Percentiles rank a stretch among this genome's conserved stretches.
Conservation (phyloP, 2,888 invertebrate genomes). For the Graphium colonna region DNA sequence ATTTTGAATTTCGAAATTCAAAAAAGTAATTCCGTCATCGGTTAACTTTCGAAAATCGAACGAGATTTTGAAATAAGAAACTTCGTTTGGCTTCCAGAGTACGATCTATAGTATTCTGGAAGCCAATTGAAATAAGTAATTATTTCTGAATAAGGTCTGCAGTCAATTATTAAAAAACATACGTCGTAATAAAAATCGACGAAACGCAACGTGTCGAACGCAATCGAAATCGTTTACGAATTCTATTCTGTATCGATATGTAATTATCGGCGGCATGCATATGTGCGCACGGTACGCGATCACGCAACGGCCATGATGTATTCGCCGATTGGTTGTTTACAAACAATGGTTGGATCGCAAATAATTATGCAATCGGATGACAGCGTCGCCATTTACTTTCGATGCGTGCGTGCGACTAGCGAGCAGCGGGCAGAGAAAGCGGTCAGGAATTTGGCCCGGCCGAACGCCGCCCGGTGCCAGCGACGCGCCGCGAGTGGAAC, state of each 20-base stretch:
- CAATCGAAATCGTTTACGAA: conserved; percentile 7
- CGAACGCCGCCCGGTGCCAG: conserved; percentile 29
- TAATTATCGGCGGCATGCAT: conserved; percentile 25
- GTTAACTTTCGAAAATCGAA: too few relatives aligned
- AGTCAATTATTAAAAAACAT: too few relatives aligned
- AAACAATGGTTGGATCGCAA: conserved; percentile 71
- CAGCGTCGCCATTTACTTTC: conserved; percentile 74
- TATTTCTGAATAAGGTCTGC: too few relatives aligned
- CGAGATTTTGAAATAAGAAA: too few relatives aligned
- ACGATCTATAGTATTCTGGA: too few relatives aligned
- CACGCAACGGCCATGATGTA: conserved; percentile 57
- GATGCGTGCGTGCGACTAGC: conserved; percentile 48
- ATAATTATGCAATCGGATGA: conserved; percentile 76
- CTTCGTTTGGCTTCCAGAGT: too few relatives aligned
- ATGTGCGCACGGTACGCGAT: conserved; percentile 50
- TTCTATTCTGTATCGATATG: conserved; percentile 13
- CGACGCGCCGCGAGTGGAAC: conserved; percentile 8
- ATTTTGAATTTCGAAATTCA: too few relatives aligned
- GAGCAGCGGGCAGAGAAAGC: conserved; percentile 65
- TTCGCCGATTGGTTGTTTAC: conserved; percentile 66
- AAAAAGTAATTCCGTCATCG: too few relatives aligned
- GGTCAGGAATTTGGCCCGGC: conserved; percentile 73
- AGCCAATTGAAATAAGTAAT: too few relatives aligned
- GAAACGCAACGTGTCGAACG: neutral
- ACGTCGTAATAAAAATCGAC: too few relatives aligned